A percentile compares a stretch with the other conserved stretches of the same genome.
These are phyloP conservation scores for Cichlasoma orientale DNA, from an alignment of 2,797 vertebrate genomes.

Conservation along the genomic window DNA sequence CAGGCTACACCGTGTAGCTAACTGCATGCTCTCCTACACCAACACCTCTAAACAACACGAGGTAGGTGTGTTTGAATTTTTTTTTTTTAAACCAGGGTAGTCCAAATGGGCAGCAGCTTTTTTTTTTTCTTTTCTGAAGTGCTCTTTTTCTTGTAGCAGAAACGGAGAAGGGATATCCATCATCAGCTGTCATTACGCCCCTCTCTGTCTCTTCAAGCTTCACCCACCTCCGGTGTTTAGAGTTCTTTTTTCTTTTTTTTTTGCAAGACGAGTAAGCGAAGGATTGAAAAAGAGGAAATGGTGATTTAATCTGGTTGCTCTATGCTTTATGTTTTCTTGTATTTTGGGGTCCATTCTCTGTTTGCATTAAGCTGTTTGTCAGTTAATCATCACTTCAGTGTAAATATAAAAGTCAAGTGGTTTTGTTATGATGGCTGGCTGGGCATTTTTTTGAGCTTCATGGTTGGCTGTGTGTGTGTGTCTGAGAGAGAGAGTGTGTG, in stretches of 20 bases:
- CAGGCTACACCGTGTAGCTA: conserved; percentile 48
- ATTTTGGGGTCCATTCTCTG: conserved; percentile 23
- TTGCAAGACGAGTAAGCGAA: conserved; percentile 46
- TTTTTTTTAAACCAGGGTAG: conserved; percentile 29
- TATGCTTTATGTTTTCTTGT: conserved; percentile 19
- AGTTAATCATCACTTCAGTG: conserved; percentile 53
- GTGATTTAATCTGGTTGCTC: conserved; percentile 31
- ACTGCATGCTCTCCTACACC: conserved; percentile 49
- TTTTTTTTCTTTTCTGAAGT: conserved; percentile 31
- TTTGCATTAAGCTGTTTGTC: conserved; percentile 26
- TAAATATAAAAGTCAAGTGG: conserved; percentile 69
- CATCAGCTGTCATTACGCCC: conserved; percentile 6
- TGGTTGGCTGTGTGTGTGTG: conserved; percentile 11
- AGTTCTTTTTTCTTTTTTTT: background rate
- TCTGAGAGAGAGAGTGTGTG: conserved; percentile 1
- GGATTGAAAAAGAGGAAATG: conserved; percentile 50
- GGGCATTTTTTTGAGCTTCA: conserved; percentile 14
- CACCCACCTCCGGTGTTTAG: background rate
- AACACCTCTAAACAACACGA: conserved; percentile 7
- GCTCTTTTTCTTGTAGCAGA: conserved; percentile 67
- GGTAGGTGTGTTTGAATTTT: conserved; percentile 32
- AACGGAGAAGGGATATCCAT: conserved; percentile 32
- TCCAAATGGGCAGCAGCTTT: conserved; percentile 16
- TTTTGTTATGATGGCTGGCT: conserved; percentile 48
- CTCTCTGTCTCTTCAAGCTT: conserved; percentile 33